A percentile compares a stretch with the other conserved stretches of the same genome.
These are phyloP conservation scores for Mimumesa dahlbomi DNA, from an alignment of 2,888 invertebrate genomes.

Conservation along the genomic window DNA sequence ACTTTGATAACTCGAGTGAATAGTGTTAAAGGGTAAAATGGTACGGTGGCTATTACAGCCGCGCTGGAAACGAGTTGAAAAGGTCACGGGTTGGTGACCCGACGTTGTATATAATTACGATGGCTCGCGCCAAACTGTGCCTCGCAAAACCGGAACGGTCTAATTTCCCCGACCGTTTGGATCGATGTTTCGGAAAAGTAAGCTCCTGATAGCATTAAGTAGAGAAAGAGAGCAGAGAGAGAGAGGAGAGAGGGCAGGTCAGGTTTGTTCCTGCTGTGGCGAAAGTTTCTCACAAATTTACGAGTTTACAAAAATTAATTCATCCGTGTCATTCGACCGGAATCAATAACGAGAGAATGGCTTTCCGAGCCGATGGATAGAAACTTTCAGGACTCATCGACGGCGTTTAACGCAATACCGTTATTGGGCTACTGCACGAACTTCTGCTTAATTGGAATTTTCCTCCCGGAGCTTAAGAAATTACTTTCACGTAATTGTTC, in stretches of 20 bases:
- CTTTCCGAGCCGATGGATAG: slow-evolving; percentile 31
- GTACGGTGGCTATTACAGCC: no score
- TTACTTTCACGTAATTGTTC: slow-evolving; percentile 54
- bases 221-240: no score
- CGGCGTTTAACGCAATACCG: slow-evolving; percentile 53
- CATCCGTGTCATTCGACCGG: slow-evolving; percentile 31
- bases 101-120: no score
- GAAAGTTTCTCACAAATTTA: slow-evolving; percentile 25
- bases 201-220: slow-evolving; percentile 15
- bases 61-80: no score
- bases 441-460: slow-evolving; percentile 57
- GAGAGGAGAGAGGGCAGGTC: slow-evolving; percentile 8
- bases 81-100: no score
- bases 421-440: slow-evolving; percentile 41
- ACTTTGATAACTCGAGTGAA: no score
- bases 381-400: slow-evolving; percentile 44
- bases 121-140: no score
- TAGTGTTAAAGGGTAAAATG: no score
- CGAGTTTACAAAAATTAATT: slow-evolving; percentile 35
- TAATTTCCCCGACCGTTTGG: slow-evolving; percentile 33
- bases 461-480: slow-evolving; percentile 50
- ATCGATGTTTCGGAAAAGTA: slow-evolving; percentile 23
- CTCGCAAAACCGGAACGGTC: no score
- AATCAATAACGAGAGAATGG: slow-evolving; percentile 35
- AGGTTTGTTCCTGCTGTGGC: slow-evolving; percentile 4